A percentile compares a stretch with the other conserved stretches of the same genome.
These are phyloP conservation scores for Lochmaea capreae DNA, from an alignment of 2,888 invertebrate genomes.

Conservation along the genomic window DNA sequence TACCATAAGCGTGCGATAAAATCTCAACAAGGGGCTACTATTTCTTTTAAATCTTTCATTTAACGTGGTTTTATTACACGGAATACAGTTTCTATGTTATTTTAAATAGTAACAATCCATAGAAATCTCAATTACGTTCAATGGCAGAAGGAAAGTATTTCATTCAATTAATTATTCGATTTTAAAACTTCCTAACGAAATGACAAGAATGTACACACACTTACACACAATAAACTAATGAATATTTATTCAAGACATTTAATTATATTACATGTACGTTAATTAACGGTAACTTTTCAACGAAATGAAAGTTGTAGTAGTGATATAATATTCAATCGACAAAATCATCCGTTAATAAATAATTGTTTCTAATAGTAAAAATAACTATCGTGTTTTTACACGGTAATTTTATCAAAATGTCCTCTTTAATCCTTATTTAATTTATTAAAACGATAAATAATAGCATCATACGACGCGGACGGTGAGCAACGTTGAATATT, in stretches of 20 bases:
- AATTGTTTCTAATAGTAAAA: slow-evolving; percentile 19
- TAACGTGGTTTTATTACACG: no score
- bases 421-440: slow-evolving; percentile 8
- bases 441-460: slow-evolving; percentile 16
- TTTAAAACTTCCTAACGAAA: background rate
- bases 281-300: slow-evolving; percentile 13
- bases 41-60: no score
- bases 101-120: background rate
- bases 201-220: background rate
- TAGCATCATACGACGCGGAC: background rate
- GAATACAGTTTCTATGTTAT: no score
- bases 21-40: no score
- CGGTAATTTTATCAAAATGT: slow-evolving; percentile 4
- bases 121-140: background rate
- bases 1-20: no score
- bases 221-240: background rate
- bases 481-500: background rate
- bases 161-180: slow-evolving; percentile 1
- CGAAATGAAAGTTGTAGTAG: slow-evolving; percentile 8
- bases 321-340: slow-evolving; percentile 15
- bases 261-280: slow-evolving; percentile 9
- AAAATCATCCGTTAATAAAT: slow-evolving; percentile 18
- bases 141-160: background rate
- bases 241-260: slow-evolving; percentile 11
- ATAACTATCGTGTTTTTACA: background rate